These are phyloP conservation scores for Brachionus rotundiformis DNA, from an alignment of 1,140 invertebrate genomes.

Conservation along the genomic window DNA sequence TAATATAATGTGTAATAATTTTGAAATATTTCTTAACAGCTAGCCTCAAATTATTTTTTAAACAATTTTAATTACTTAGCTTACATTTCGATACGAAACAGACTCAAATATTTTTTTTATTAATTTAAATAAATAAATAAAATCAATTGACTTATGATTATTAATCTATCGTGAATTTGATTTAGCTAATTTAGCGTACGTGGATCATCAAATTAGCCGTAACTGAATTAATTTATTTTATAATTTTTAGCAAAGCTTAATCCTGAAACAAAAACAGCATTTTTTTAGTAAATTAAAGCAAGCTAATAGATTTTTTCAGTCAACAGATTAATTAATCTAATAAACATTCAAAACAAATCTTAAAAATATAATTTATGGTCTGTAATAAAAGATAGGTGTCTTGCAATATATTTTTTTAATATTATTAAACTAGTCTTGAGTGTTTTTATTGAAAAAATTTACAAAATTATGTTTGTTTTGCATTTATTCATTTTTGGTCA, in stretches of 20 bases:
- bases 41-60: too few species aligned
- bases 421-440: neutral
- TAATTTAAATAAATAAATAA: neutral
- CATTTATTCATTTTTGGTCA: neutral
- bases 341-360: neutral
- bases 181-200: neutral
- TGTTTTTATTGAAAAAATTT: conserved; percentile 1
- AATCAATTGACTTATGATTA: neutral
- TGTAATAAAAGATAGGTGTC: neutral
- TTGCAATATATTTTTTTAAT: too few species aligned
- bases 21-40: too few species aligned
- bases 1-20: too few species aligned
- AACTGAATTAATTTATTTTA: too few species aligned
- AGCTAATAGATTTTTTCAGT: neutral
- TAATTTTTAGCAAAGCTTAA: neutral
- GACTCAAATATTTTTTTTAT: neutral
- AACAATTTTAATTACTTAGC: neutral
- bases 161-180: neutral
- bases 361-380: conserved; percentile 8
- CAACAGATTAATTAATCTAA: neutral
- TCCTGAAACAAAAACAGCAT: neutral
- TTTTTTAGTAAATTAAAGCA: neutral
- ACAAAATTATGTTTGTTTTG: neutral
- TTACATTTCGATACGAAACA: too few species aligned
- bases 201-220: too few species aligned